phyloP scores from a whole-genome alignment of 1,140 invertebrate genomes.

The Protaetia brevitarsis region DNA sequence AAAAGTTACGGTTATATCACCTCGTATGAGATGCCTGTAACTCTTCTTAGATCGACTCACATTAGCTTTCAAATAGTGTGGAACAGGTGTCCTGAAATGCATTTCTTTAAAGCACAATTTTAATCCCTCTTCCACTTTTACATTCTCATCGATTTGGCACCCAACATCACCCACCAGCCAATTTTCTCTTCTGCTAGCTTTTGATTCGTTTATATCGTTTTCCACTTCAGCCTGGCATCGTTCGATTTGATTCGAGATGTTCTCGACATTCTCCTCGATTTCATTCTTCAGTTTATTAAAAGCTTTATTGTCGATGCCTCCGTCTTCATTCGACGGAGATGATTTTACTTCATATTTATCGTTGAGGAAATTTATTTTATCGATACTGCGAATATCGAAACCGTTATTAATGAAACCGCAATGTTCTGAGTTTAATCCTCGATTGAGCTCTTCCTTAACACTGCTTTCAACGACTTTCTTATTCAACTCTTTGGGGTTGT shows the following conservation, averaged over 20 bases:
- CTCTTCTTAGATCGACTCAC: conserved; percentile 30
- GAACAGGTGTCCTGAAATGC: not conserved
- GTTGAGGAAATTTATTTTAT: not conserved
- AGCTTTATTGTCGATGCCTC: conserved; percentile 17
- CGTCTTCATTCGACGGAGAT: not conserved
- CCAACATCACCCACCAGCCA: conserved; percentile 37
- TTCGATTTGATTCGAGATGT: conserved; percentile 37
- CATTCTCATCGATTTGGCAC: conserved; percentile 35
- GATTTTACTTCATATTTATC: not conserved
- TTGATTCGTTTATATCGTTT: conserved; percentile 44
- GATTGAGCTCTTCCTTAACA: conserved; percentile 24
- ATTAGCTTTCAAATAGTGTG: not conserved
- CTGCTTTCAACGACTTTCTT: not conserved
- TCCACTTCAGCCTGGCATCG: conserved; percentile 42
- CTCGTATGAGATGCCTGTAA: conserved; percentile 43
- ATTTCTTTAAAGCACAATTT: conserved; percentile 39
- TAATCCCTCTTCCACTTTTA: conserved; percentile 32
- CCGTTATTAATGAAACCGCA: conserved; percentile 33
- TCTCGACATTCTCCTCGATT: conserved; percentile 37
- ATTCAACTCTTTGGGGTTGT: not conserved
- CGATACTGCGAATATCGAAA: conserved; percentile 34
- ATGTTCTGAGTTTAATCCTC: not conserved
- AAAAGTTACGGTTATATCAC: conserved; percentile 41
- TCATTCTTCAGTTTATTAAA: conserved; percentile 8
- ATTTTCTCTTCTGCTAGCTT: conserved; percentile 29